Evolutionary conservation across 2,797 vertebrate genomes (phyloP), one percentile per base, ranked within the genome.

Genomic region (Betta splendens): DNA sequence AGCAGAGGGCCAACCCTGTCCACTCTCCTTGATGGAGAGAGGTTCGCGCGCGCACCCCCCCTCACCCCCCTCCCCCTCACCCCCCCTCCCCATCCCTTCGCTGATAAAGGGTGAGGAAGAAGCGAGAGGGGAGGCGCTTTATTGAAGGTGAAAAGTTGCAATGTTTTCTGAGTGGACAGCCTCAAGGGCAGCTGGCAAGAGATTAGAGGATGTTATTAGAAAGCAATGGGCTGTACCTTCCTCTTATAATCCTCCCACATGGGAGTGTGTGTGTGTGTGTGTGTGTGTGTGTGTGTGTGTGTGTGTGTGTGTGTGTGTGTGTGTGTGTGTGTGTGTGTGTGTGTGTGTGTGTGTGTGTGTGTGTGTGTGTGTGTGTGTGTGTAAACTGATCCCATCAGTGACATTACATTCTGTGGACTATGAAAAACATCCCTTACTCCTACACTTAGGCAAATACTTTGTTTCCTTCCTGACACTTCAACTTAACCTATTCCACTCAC

Each of bases 121-220:
- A 60, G 53, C 33, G 33, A 40, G 69, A 50, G 69, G 73, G 57
- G 57, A 70, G 75, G 72, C 20, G 61, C 64, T 74, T 86, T 85
- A 80, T 85, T 71, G 79, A 80, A 91, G 83, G 87, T 89, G 85
- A 89, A 89, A 89, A 85, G 83, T 86, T 88, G 83, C 86, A 66
- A 75, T 89, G 85, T 86, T 86, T 85, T 86, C 64, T 74, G 82
- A 84, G 82, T 85, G 82, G 86, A 85, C 81, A 84, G 74, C 87
- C 81, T 87, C 85, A 82, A 85, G 84, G 84, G 81, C 81, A 80
- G 77, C 77, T 72, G 78, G 83, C 81, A 51, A 81, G 74, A 87
- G 85, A 90, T 88, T 87, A 88, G 72, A 84, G 77, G 75, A 84
- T 87, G 89, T 89, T 90, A 88, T 89, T 87, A 87, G 81, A 87